Evolutionary conservation across 1,140 invertebrate species (phyloP), one percentile per base, ranked within the genome.

Genomic region (Leptinotarsa texana): DNA sequence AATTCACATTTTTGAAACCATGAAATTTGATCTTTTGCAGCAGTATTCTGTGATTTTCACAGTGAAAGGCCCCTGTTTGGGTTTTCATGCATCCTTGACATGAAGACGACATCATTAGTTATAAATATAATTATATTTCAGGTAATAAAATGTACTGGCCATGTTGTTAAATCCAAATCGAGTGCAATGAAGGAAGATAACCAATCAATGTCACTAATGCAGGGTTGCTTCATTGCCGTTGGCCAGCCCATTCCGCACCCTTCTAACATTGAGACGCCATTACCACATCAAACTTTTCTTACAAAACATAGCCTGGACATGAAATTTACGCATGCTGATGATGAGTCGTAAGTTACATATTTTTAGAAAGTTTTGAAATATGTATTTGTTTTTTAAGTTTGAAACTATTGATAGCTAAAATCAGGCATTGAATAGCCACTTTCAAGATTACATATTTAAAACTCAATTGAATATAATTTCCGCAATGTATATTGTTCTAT

Each of bases 311-410:
- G 90, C 82, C 89, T 97, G 80, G 95, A 96, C 84, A 97, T 98
- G 95, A 96, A 95, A 84, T 97, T 96, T 83, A 96, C 94, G 17
- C 95, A 96, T 83, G 94, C 93, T 75, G 96, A 98, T 87, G 95
- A 97, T 77, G 75, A 82, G 74, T 95, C 93, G 96, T 98, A 88
- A 90, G 92, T 89, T 42, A 42, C 33, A 3, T 42, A 42, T 11
- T 42, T 42, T 42, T 42, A 11, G 33, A 42, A 6, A 42, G 4
- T 42, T 42, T 42, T 11, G 8, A 42, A 42, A 42, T 11, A 42
- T 11, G 8, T 11, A 11, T 11, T 42, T 1, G 8, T 11, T 42
- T 42, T 42, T 42, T 3, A 11, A 42, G 11, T 42, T 42, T 3
- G 8, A 42, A 42, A 42, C 33, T 42, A 42, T 42, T 42, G 33